Evolutionary conservation across 1,140 invertebrate species (phyloP), one percentile per base, ranked within the genome.

Genomic region (Bathynomus jamesi): DNA sequence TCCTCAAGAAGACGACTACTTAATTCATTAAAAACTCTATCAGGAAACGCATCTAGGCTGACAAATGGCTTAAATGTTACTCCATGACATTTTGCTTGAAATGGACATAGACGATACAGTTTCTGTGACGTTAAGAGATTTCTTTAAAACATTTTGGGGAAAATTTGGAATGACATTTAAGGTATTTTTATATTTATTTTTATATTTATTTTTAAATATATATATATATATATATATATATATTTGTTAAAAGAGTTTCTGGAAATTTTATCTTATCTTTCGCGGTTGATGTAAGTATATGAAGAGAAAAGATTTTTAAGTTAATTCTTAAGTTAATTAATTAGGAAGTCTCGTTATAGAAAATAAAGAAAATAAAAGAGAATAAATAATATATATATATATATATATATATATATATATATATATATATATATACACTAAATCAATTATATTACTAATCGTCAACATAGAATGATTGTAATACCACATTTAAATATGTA

Each of bases 161-260:
- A 53, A 53, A 53, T 53, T 53, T 53, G 11, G 5, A 53, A 53
- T 53, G 40, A 53, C 40, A 53, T 53, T 53, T 53, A 53, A 53
- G 40, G 40, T 53, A 21, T 53, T 53, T 53, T 53, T 53, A 53
- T 53, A 53, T 53, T 53, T 53, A 53, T 53, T 53, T 53, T 53
- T 21, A 53, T 17, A 53, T 53, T 53, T 53, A 53, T 53, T 53
- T 17, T 53, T 53, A 53, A 17, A 11, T 17, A 17, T 11, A 11
- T 53, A 3, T 5, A 17, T 53, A 17, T 53, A 17, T 53, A 17
- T 5, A 17, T 5, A 17, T 5, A 17, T 5, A 17, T 2, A 17
- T 53, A 53, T 53, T 21, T 53, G 40, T 11, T 17, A 53, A 21
- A 53, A 53, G 40, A 53, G 40, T 53, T 21, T 11, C 21, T 11